Evolutionary conservation across 2,113 vertebrate genomes (phyloP).

Genomic region (Nothoprocta pentlandii): DNA sequence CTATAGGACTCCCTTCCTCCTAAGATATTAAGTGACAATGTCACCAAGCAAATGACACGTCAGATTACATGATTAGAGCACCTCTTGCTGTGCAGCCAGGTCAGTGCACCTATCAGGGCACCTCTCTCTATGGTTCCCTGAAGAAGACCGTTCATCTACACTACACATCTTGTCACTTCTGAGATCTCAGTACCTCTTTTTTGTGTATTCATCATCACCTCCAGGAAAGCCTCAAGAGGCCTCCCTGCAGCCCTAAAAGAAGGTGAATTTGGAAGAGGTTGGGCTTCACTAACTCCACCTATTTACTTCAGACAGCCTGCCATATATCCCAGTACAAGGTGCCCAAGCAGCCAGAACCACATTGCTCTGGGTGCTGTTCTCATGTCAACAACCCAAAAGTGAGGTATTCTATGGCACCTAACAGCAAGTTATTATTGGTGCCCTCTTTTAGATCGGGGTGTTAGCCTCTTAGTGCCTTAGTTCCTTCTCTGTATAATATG

Average conservation of each 20-base stretch:
- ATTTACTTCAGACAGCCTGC: neutral
- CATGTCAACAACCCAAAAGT: neutral
- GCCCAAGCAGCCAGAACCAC: fast-evolving
- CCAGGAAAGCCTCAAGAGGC: neutral
- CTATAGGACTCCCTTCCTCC: neutral
- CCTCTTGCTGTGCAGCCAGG: neutral
- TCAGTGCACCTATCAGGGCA: neutral
- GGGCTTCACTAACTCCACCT: neutral
- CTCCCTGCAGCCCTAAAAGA: neutral
- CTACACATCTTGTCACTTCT: fast-evolving
- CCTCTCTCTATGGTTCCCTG: neutral
- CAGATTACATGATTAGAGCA: neutral
- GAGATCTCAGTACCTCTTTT: neutral
- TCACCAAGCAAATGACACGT: neutral
- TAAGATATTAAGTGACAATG: neutral
- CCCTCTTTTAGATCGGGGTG: neutral
- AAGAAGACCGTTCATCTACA: neutral
- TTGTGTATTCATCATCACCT: neutral
- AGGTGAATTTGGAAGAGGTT: neutral
- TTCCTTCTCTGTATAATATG: neutral
- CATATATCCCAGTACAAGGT: neutral
- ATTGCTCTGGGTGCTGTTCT: neutral
- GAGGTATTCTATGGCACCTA: neutral
- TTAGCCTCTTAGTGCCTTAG: neutral
- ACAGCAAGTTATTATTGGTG: neutral